Base-by-base conservation (phyloP, 2,888 invertebrate species). In the Spisula solida region DNA sequence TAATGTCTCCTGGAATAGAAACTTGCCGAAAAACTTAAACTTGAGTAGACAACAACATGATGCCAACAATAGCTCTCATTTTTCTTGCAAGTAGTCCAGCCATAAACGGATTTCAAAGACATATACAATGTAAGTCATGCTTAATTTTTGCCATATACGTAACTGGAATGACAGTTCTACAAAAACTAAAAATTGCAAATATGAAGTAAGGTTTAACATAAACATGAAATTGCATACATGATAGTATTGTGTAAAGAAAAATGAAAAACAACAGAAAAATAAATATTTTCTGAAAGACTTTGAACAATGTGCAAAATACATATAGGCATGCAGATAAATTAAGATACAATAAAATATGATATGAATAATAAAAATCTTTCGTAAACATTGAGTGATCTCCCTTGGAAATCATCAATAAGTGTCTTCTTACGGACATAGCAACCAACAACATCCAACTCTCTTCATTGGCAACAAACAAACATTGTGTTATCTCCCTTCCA, bases 271-370 rank as follows among this genome's bases (percentile, higher is more conserved):
- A 66, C 25, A 66, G 12, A 66, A n/a, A 66, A 25, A 60, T 60
- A 66, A n/a, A 25, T 25, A 66, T 66, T 66, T 66, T 25, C 60
- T 75, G 75, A 75, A 75, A 75, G 75, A 75, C 75, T 75, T 31
- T 25, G 60, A 75, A 75, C 70, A 34, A 16, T 31, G 75, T 75
- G 75, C 75, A 66, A 75, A 75, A 34, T 75, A 75, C 31, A 75
- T 12, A 75, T 34, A 34, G 6, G n/a, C n/a, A n/a, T n/a, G n/a
- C n/a, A 75, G 5, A 34, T 18, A 14, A 34, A 34, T n/a, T 41
- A 41, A 41, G 2, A 34, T 70, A 31, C 2, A 16, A 70, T 70
- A 29, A 29, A 70, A 70, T 70, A 31, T 25, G 18, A 34, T 31
- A 34, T 31, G 4, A 12, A 34, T 16, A 16, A 75, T 31, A 75